Evolutionary conservation across 2,797 vertebrate species (phyloP).

Genomic region (Crypturellus tataupa): DNA sequence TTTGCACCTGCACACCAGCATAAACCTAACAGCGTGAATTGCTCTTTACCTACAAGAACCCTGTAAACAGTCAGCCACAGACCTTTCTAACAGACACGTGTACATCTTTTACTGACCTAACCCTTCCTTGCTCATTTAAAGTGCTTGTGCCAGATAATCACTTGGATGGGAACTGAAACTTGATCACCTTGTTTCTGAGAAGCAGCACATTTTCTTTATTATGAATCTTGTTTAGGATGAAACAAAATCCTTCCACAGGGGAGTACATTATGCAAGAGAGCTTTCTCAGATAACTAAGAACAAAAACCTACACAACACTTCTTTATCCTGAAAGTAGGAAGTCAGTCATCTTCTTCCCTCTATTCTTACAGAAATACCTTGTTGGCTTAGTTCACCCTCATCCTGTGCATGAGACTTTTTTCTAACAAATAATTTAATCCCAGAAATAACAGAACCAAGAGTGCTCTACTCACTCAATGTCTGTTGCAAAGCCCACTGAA

Average conservation of each 20-base stretch:
- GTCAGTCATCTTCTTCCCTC: neutral
- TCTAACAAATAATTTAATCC: neutral
- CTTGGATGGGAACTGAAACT: conserved; percentile 39
- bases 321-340: neutral
- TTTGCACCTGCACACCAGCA: neutral
- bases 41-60: neutral
- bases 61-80: neutral
- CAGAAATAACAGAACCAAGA: neutral
- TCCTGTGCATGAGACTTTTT: neutral
- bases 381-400: neutral
- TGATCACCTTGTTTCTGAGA: neutral
- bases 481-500: neutral
- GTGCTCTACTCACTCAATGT: neutral
- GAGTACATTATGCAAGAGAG: neutral
- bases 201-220: neutral
- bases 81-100: neutral
- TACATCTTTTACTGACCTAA: neutral
- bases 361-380: neutral
- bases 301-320: neutral
- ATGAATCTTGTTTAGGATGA: neutral
- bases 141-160: neutral
- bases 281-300: neutral
- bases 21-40: neutral
- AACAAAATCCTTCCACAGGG: conserved; percentile 34
- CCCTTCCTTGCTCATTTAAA: conserved; percentile 9